These are phyloP conservation scores for Agriopis leucophaearia DNA, from an alignment of 2,888 invertebrate species.

Conservation along the genomic window DNA sequence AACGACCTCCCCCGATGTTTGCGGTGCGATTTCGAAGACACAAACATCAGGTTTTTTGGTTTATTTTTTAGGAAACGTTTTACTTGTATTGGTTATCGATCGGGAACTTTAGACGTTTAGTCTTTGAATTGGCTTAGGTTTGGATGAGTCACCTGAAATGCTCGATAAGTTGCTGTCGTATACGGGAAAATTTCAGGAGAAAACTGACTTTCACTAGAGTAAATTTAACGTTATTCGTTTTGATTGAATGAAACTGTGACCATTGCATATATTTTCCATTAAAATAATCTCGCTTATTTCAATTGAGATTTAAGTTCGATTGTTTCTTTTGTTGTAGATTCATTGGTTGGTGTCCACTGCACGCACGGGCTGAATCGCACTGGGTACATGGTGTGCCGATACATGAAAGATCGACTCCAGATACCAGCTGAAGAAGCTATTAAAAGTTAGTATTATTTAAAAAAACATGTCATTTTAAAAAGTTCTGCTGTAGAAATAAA, in stretches of 20 bases:
- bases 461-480: background rate
- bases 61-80: slow-evolving; percentile 66
- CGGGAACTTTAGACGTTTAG: slow-evolving; percentile 55
- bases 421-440: slow-evolving; percentile 86
- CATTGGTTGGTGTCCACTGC: slow-evolving; percentile 92
- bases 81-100: slow-evolving; percentile 68
- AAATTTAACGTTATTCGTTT: slow-evolving; percentile 6
- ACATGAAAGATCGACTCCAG: slow-evolving; percentile 88
- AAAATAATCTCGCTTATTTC: background rate
- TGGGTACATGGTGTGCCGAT: slow-evolving; percentile 92
- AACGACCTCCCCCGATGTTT: slow-evolving; percentile 76
- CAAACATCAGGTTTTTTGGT: slow-evolving; percentile 74
- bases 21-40: slow-evolving; percentile 80
- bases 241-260: background rate
- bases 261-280: background rate
- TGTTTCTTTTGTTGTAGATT: slow-evolving; percentile 83
- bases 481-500: too few species aligned
- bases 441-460: slow-evolving; percentile 77
- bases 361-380: slow-evolving; percentile 94
- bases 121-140: slow-evolving; percentile 46
- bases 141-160: slow-evolving; percentile 24
- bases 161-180: slow-evolving; percentile 1
- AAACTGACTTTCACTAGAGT: slow-evolving; percentile 7
- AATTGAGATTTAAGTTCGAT: background rate
- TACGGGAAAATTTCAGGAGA: slow-evolving; percentile 4